phyloP scores from a whole-genome alignment of 2,113 vertebrate genomes.

The Ceratotherium simum region DNA sequence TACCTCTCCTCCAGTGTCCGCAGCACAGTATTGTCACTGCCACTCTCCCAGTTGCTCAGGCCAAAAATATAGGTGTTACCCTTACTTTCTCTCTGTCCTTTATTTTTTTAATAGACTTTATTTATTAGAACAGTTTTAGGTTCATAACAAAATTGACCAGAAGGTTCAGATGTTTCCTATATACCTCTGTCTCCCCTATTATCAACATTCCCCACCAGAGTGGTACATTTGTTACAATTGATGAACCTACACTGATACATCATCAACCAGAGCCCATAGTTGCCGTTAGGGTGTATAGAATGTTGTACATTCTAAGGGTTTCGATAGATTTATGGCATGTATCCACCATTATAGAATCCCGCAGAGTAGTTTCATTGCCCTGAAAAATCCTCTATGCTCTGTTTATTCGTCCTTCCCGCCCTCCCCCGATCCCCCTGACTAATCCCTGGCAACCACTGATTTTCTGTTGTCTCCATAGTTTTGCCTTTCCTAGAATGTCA shows the following conservation, averaged over 20 bases:
- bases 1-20: neutral
- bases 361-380: neutral
- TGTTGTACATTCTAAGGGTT: neutral
- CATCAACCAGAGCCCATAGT: neutral
- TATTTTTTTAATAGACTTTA: neutral
- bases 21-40: neutral
- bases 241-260: neutral
- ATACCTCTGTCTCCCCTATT: neutral
- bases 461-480: neutral
- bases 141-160: neutral
- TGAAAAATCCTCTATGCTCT: neutral
- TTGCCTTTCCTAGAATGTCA: neutral
- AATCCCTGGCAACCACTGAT: neutral
- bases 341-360: neutral
- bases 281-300: neutral
- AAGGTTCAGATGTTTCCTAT: neutral
- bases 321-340: neutral
- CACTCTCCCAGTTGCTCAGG: neutral
- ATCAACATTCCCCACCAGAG: neutral
- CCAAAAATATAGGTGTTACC: neutral
- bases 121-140: neutral
- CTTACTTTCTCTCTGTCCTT: neutral
- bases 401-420: neutral
- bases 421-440: too few relatives aligned
- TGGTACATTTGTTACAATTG: neutral